Percentiles rank a stretch among this genome's conserved stretches.
These are phyloP conservation scores for Candidula unifasciata DNA, from an alignment of 2,888 invertebrate genomes.

Conservation along the genomic window DNA sequence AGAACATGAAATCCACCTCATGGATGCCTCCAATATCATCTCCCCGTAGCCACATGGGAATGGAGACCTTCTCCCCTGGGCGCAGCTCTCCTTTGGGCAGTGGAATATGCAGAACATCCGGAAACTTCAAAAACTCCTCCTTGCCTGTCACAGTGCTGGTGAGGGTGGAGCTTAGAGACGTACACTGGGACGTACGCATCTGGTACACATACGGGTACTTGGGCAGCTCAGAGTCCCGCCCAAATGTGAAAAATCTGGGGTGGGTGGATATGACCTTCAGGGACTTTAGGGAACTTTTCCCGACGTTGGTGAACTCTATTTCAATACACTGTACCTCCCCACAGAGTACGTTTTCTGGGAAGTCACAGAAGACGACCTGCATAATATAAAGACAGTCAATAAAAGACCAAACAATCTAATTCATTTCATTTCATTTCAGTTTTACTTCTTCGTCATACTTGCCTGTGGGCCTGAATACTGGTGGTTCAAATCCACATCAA, in stretches of 20 bases:
- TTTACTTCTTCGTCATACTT: too few relatives aligned
- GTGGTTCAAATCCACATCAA: too few relatives aligned
- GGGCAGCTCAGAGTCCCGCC: constrained; percentile 66
- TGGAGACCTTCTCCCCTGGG: constrained; percentile 80
- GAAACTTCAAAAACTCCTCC: constrained; percentile 48
- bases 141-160: constrained; percentile 40
- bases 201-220: constrained; percentile 69
- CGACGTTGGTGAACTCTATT: constrained; percentile 84
- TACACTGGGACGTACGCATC: constrained; percentile 48
- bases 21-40: constrained; percentile 83
- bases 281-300: constrained; percentile 79
- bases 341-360: constrained; percentile 84
- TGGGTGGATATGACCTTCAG: constrained; percentile 83
- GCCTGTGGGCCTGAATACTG: too few relatives aligned
- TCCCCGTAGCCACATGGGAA: constrained; percentile 85
- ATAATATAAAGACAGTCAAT: constrained; percentile 37
- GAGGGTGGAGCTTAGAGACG: constrained; percentile 38
- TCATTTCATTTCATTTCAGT: not conserved
- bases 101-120: constrained; percentile 68
- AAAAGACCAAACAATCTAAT: not conserved
- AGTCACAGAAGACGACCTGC: constrained; percentile 85
- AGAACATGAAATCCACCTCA: constrained; percentile 84
- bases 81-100: constrained; percentile 77
- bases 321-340: constrained; percentile 86
- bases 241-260: constrained; percentile 84